Evolutionary conservation across 2,888 invertebrate genomes (phyloP).

Genomic region (Sussaba pulchella): DNA sequence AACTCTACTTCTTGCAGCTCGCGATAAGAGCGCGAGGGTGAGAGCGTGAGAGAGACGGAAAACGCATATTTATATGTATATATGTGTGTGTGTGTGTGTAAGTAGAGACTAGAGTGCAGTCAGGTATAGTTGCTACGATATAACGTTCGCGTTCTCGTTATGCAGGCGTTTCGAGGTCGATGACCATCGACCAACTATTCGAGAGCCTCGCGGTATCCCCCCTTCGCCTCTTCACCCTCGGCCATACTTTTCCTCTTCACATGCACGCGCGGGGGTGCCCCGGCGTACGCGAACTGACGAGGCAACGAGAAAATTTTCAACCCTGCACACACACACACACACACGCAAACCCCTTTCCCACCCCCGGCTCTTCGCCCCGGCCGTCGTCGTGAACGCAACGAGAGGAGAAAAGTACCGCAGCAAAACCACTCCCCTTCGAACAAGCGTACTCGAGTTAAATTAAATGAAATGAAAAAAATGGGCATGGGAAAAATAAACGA

Average conservation of each 20-base stretch:
- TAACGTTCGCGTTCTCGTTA: conserved; percentile 54
- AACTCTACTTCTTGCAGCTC: conserved; percentile 55
- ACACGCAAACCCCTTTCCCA: too few relatives aligned
- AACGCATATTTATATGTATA: too few relatives aligned
- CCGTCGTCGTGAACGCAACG: conserved; percentile 27
- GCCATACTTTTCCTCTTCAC: conserved; percentile 32
- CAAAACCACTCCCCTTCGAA: conserved; percentile 29
- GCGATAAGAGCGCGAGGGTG: not conserved
- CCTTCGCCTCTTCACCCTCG: not conserved
- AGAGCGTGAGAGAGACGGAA: not conserved
- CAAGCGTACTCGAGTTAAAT: conserved; percentile 58
- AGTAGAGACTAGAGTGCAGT: not conserved
- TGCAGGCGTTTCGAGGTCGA: conserved; percentile 65
- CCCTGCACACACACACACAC: too few relatives aligned
- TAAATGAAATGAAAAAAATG: conserved; percentile 26
- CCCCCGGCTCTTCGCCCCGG: conserved; percentile 7
- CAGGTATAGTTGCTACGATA: conserved; percentile 14
- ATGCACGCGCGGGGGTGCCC: conserved; percentile 10
- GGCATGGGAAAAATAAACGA: not conserved
- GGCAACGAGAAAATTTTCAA: conserved; percentile 14
- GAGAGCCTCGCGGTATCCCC: conserved; percentile 34
- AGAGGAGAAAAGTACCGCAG: conserved; percentile 41
- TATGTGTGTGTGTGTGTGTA: not conserved
- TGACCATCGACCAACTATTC: conserved; percentile 67
- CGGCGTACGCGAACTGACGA: conserved; percentile 10